Percentiles rank a stretch among this genome's conserved stretches.
Conservation (phyloP, 1,140 invertebrate species). For the Leucophenga varia region DNA sequence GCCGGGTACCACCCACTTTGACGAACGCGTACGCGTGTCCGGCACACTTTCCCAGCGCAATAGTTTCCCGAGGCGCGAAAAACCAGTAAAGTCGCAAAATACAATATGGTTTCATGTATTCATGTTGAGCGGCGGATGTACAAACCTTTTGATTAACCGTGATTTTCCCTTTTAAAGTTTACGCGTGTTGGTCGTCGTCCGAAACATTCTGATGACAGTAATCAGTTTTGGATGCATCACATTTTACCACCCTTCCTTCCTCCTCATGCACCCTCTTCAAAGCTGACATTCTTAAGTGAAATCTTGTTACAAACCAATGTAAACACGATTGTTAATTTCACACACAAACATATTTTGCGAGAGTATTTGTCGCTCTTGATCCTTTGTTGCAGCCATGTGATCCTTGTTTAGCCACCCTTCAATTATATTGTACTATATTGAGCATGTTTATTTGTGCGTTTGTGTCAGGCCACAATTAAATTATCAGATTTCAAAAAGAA, state of each 20-base stretch:
- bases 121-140: slow-evolving; percentile 31
- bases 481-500: slow-evolving; percentile 53
- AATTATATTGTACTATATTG: too few species aligned
- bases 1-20: slow-evolving; percentile 17
- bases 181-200: slow-evolving; percentile 33
- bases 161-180: slow-evolving; percentile 7
- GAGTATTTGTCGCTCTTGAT: slow-evolving; percentile 3
- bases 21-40: slow-evolving; percentile 32
- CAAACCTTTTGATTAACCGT: slow-evolving; percentile 53
- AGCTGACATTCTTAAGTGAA: slow-evolving; percentile 55
- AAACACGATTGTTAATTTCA: slow-evolving; percentile 56
- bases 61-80: slow-evolving; percentile 49
- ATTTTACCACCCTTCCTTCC: too few species aligned
- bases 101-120: slow-evolving; percentile 40
- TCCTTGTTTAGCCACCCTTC: slow-evolving; percentile 20
- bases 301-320: slow-evolving; percentile 57
- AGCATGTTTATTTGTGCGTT: too few species aligned
- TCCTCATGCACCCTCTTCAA: too few species aligned
- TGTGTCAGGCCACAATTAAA: slow-evolving; percentile 51
- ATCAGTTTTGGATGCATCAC: slow-evolving; percentile 49
- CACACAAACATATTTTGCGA: too few species aligned
- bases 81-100: slow-evolving; percentile 40
- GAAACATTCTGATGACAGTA: slow-evolving; percentile 43
- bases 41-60: slow-evolving; percentile 9
- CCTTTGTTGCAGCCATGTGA: not conserved